Evolutionary conservation across 2,888 invertebrate species (phyloP), one percentile per base, ranked within the genome.

Genomic region (Amphipoea lucens): DNA sequence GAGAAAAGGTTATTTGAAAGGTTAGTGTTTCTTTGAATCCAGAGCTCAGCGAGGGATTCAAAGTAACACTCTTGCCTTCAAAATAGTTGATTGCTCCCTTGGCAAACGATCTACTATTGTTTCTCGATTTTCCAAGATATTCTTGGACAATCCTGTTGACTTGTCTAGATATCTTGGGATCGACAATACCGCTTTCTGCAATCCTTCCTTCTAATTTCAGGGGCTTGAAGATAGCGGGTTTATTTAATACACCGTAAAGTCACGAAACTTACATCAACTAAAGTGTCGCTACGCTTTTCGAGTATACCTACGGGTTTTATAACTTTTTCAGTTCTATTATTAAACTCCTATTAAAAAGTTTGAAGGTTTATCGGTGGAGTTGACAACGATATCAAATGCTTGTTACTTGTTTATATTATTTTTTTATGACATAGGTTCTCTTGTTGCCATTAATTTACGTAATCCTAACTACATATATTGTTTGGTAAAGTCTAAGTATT

Each of bases 371-470:
- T 51, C 57, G 62, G 12, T 17, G 9, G 29, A 11, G 68, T 48
- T 76, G 4, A 42, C 77, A 83, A 81, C 63, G 63, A 48, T 81
- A 81, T 83, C 63, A 76, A 69, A 14, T 83, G 17, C 40, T 57
- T 60, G 14, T 63, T 68, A 60, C 45, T 57, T 60, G 14, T 63
- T 68, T 51, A n/a, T 51, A 36, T 65, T 20, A 36, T 29, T 36
- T 63, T 77, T 62, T 69, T 20, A 14, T 1, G 14, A 45, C 20
- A n/a, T 42, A 14, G 11, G 7, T 48, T 12, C 9, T 60, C 23
- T 48, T 40, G 6, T 48, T 51, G 9, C 14, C 2, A n/a, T 62
- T 29, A 17, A 17, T n/a, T n/a, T n/a, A 48, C 14, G 2, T 72
- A 48, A 45, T 71, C 23, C 57, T 73, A 40, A 29, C 12, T 14